These are phyloP conservation scores for Drosophila paulistorum DNA, from an alignment of 1,140 invertebrate genomes.

Conservation along the genomic window DNA sequence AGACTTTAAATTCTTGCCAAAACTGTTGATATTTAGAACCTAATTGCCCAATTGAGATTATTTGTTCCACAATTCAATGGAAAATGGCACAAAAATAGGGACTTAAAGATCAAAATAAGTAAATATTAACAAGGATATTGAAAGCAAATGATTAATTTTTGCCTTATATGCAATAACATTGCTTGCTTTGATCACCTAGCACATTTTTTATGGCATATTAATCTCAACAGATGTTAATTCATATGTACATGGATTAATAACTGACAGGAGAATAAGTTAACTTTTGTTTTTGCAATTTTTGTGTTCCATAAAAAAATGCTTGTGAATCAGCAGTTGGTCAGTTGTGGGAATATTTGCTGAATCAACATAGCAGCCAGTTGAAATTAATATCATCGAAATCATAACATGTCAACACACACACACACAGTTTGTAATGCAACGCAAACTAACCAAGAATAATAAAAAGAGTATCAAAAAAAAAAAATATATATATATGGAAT, in stretches of 20 bases:
- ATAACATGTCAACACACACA: conserved; percentile 73
- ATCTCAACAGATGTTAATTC: too few species aligned
- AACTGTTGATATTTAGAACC: too few species aligned
- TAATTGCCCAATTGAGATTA: too few species aligned
- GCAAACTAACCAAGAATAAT: conserved; percentile 67
- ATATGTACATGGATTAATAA: not conserved
- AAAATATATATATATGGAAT: not conserved
- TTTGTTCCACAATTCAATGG: too few species aligned
- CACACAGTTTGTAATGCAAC: conserved; percentile 58
- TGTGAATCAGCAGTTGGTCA: conserved; percentile 10
- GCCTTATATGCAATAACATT: too few species aligned
- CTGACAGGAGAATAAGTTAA: not conserved
- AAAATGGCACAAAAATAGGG: too few species aligned
- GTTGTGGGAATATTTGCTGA: conserved; percentile 31
- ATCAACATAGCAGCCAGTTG: conserved; percentile 24
- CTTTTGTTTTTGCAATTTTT: not conserved
- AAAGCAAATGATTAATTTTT: too few species aligned
- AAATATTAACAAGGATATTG: too few species aligned
- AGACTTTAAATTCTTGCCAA: too few species aligned
- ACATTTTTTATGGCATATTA: too few species aligned
- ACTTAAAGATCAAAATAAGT: too few species aligned
- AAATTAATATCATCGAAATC: conserved; percentile 69
- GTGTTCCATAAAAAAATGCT: conserved; percentile 2
- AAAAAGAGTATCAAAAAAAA: conserved; percentile 33
- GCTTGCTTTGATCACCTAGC: not conserved